Evolutionary conservation across 35 echinoderm and acorn worm genomes (phyloP), one percentile per base, ranked within the genome.

Genomic region (Ophioderma brevispina): DNA sequence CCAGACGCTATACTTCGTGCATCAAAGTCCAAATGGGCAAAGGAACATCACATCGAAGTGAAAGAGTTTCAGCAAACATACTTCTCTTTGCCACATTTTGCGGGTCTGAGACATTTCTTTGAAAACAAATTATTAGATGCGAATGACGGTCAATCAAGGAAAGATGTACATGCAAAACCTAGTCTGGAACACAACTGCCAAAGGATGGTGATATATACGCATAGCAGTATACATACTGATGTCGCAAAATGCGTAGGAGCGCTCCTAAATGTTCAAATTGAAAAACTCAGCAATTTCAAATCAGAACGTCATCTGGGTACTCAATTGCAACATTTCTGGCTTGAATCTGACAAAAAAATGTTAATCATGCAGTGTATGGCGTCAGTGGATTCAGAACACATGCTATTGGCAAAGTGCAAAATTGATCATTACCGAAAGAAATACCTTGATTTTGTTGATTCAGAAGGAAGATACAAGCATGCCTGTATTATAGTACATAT

Each of bases 401-500:
- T 87, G 85, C 76, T 87, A 19, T 41, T 87, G 19, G 85, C 85
- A 28, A 87, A 87, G 75, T 41, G 41, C 35, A 35, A 31, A 13
- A 87, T 87, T 39, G 85, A 87, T 64, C 63, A 77, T 18, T 78
- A 75, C 28, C 33, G 63, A 31, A 38, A 30, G 18, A 37, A 87
- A 75, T 87, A 87, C 32, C 10, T 39, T 1, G 36, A 14, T 31
- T 35, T 15, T 0, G 36, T 21, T 31, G n/a, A 23, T 18, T 35
- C 30, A 41, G 23, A 25, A 13, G 5, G 1, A 3, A 1, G 23
- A 70, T 8, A 13, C 23, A 87, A 87, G 39, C 70, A 87, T 76
- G 85, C 85, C 0, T 87, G 85, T 37, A 77, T 87, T n/a, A n/a
- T 87, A n/a, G 85, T 87, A 13, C 85, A 87, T 46, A 75, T 87